phyloP scores from a whole-genome alignment of 1,140 invertebrate genomes.

The Drosophila neocordata region DNA sequence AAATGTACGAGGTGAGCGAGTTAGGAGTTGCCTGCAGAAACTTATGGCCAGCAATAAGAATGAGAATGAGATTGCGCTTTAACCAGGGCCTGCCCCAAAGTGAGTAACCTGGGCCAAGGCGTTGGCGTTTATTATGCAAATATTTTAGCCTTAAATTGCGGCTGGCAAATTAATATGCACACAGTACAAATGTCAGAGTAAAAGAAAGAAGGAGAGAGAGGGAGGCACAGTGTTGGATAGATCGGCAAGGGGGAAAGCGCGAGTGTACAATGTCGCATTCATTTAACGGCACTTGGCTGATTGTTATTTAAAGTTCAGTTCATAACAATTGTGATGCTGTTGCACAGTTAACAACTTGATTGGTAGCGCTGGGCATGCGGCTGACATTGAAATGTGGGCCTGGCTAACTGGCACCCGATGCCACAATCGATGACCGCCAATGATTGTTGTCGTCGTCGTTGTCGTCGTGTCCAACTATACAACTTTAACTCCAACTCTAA shows the following conservation, averaged over 20 bases:
- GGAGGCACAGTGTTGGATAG: background rate
- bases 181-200: constrained; percentile 13
- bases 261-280: constrained; percentile 71
- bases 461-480: constrained; percentile 47
- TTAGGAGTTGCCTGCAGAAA: constrained; percentile 49
- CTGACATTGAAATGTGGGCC: constrained; percentile 80
- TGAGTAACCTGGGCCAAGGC: constrained; percentile 50
- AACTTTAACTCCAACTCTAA: constrained; percentile 30
- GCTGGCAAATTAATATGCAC: constrained; percentile 70
- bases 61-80: constrained; percentile 66
- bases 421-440: constrained; percentile 75
- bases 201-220: background rate
- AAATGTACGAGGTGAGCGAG: constrained; percentile 74
- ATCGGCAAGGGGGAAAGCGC: background rate
- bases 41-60: constrained; percentile 69
- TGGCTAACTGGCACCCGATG: constrained; percentile 31
- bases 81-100: constrained; percentile 34
- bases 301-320: constrained; percentile 80
- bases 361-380: constrained; percentile 75
- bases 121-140: constrained; percentile 80
- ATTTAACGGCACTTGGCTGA: constrained; percentile 79
- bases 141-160: constrained; percentile 74
- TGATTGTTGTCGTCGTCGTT: constrained; percentile 60
- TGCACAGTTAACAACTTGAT: constrained; percentile 79
- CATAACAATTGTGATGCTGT: constrained; percentile 66